Conservation (phyloP, 35 echinoderm and acorn worm genomes). For the Ophiothrix spiculata region DNA sequence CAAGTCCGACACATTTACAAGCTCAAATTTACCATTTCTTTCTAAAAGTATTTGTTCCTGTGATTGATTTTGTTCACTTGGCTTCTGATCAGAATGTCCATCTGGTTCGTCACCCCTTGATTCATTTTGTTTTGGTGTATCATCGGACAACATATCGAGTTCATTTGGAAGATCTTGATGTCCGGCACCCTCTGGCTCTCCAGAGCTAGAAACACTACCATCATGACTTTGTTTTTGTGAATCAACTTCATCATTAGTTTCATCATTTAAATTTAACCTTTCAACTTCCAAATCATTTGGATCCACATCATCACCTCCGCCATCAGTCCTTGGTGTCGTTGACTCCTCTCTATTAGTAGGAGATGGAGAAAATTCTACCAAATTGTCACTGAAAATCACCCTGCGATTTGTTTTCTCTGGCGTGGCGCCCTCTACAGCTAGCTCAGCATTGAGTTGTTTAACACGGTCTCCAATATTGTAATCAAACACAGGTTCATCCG, state of each 20-base stretch:
- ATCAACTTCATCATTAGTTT: slow-evolving; percentile 14
- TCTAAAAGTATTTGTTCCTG: slow-evolving; percentile 73
- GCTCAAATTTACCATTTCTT: slow-evolving; percentile 84
- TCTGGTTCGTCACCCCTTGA: slow-evolving; percentile 16
- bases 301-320: slow-evolving; percentile 20
- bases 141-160: no score
- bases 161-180: slow-evolving; percentile 14
- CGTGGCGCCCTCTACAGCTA: slow-evolving; percentile 43
- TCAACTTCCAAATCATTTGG: slow-evolving; percentile 53
- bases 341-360: slow-evolving; percentile 18
- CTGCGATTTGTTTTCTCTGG: slow-evolving; percentile 76
- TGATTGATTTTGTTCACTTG: neutral
- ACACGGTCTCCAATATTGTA: slow-evolving; percentile 45
- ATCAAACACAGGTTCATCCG: slow-evolving; percentile 17
- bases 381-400: slow-evolving; percentile 70
- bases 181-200: neutral
- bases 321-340: slow-evolving; percentile 8
- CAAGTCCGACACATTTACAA: slow-evolving; percentile 69
- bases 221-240: neutral
- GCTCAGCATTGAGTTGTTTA: slow-evolving; percentile 69
- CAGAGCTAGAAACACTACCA: neutral
- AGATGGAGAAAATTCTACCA: slow-evolving; percentile 51
- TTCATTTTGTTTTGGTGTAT: neutral
- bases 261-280: slow-evolving; percentile 39
- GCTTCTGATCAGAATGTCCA: neutral